Base-by-base conservation (phyloP, 2,888 invertebrate species). In the Cenopis cana region DNA sequence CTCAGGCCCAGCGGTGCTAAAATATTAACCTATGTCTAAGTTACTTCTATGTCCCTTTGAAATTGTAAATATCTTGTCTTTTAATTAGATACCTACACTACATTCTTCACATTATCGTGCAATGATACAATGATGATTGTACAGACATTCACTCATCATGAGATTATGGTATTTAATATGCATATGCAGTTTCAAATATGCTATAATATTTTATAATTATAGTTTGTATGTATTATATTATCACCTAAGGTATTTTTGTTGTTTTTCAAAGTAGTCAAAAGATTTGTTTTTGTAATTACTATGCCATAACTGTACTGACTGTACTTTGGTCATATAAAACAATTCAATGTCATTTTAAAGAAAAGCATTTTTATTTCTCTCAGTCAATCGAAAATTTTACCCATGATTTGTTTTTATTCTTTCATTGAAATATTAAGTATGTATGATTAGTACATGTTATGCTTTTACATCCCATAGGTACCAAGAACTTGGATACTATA, bases 281-380 rank as follows among this genome's bases (percentile, higher is more conserved):
- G 46, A 33, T 55, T 67, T 67, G 36, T 67, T 71, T 67, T 56
- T 33, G 33, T 55, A 41, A 41, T 60, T 66, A 54, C 65, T 18
- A 65, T 41, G 65, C 66, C 66, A 60, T 71, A 71, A 55, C 36
- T 66, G 69, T 66, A 66, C 66, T 46, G 36, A 33, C 41, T 66
- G 65, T 67, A 71, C 67, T 71, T 46, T 70, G 59, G 71, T 71
- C 59, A 49, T 61, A 61, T 69, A 56, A 71, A 66, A 67, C 67
- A 56, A 71, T 71, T 56, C 24, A 71, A 71, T 67, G 50, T 71
- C 61, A 71, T 67, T 61, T 60, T 70, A 70, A 66, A 60, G 55
- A 60, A 66, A 46, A 36, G n/a, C 11, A 46, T n/a, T 66, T 65
- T 70, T 49, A 18, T 57, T 41, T 50, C 1, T 60, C 41, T 46